Base-by-base conservation (phyloP, 37 sponge, comb jelly and placozoan genomes). In the Agelas oroides region DNA sequence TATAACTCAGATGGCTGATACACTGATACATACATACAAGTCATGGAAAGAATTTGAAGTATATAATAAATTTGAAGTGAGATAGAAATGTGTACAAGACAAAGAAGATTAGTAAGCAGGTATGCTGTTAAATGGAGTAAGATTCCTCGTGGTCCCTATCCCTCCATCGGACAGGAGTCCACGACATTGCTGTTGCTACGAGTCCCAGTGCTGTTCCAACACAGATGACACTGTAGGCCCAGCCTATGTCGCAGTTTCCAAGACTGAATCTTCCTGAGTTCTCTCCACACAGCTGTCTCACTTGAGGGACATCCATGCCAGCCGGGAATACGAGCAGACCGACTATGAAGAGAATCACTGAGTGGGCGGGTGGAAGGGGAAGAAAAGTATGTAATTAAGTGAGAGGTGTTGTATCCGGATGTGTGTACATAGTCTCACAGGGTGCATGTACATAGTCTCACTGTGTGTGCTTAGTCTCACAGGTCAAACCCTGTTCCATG, bases 211-310 rank as follows among this genome's bases (percentile, higher is more conserved):
- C 73, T 13, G 87, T 82, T 18, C 94, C 94, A 8, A 76, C 74
- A 40, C 89, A 86, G 73, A 74, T 77, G 16, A 93, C 33, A 39
- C 78, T 78, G 60, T 78, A 93, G 32, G 94, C 90, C 94, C 94
- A 93, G 56, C 94, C 94, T 28, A 93, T 20, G 27, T 0, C 12
- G 52, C 94, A 93, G 53, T 62, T 40, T 0, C 87, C 87, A 17
- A 77, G 41, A 18, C 38, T 77, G 55, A 76, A 93, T 61, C 27
- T 0, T 5, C 60, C 83, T 17, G 94, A 75, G 15, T 5, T 32
- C 8, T 14, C 11, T 6, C 90, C 80, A 73, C 88, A 87, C 15
- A 86, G 59, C 39, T 72, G 39, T 73, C 27, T 65, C n/a, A 85
- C 86, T 31, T 76, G 58, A n/a, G 15, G 27, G 15, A 53, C 73